phyloP scores from a whole-genome alignment of 2,888 invertebrate genomes.

The Torymus auratus region DNA sequence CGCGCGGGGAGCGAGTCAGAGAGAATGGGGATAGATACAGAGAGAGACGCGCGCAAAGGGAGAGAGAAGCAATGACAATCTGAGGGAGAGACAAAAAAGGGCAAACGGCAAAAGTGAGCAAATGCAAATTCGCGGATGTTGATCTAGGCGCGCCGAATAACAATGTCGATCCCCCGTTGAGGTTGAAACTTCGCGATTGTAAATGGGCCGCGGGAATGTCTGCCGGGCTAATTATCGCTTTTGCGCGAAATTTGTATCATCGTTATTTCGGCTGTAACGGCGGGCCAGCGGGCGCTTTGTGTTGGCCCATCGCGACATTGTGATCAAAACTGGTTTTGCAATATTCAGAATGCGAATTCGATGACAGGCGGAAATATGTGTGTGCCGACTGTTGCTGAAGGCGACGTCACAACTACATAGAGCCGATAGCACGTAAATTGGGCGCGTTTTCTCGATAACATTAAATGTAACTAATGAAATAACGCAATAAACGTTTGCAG shows the following conservation, averaged over 20 bases:
- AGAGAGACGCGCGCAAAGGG: not conserved
- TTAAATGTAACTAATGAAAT: not conserved
- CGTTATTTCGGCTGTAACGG: not conserved
- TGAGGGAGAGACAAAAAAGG: too few species aligned
- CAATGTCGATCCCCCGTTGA: too few species aligned
- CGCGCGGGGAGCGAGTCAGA: conserved; percentile 1
- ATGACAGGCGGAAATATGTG: not conserved
- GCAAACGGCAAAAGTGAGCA: too few species aligned
- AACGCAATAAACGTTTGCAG: too few species aligned
- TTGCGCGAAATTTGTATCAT: not conserved
- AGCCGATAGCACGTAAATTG: not conserved
- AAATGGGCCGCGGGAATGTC: too few species aligned
- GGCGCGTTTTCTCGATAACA: not conserved
- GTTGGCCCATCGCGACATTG: too few species aligned
- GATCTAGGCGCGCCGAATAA: too few species aligned
- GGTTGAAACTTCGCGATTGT: too few species aligned
- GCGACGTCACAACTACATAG: not conserved
- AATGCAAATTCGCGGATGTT: too few species aligned
- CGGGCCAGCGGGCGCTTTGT: not conserved
- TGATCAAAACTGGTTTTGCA: not conserved
- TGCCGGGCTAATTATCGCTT: not conserved
- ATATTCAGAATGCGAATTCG: conserved; percentile 3
- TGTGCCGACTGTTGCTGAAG: not conserved
- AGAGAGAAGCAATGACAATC: not conserved
- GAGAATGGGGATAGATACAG: not conserved